Base-by-base conservation (phyloP, 2,888 invertebrate genomes). In the Lithophane ornitopus region DNA sequence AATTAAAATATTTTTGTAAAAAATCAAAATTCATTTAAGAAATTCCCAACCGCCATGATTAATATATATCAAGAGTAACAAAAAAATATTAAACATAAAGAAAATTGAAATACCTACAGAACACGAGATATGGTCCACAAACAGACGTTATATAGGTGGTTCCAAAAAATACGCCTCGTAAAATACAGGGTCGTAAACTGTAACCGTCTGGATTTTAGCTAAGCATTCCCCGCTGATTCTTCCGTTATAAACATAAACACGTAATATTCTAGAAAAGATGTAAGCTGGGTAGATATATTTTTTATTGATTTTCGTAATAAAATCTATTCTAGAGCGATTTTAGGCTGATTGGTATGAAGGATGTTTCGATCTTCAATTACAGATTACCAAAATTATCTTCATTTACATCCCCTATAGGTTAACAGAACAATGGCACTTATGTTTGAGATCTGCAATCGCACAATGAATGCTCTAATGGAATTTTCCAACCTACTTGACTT, bases 111-210 rank as follows among this genome's bases (percentile, higher is more conserved):
- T 85, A 81, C 77, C 41, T 52, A 89, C 88, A 90, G 87, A 89
- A 90, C 83, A 87, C 89, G 90, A 92, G 91, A 92, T 92, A 93
- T 93, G 90, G 87, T 61, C 19, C 19, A 67, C 78, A 71, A 82
- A 68, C 78, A 74, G 63, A 85, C 41, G 56, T 73, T 82, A 54
- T 66, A 61, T 28, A 76, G 59, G 70, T 67, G 71, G 82, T 65
- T 52, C 39, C 41, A 65, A 85, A 76, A 82, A 73, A 77, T 72
- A 92, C 92, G 90, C 78, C 52, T 85, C 86, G 78, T 83, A 82
- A 83, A 83, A 74, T 63, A 66, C 49, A 87, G 90, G 89, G 81
- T 93, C 94, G 90, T 94, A 94, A 95, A 94, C 92, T 87, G 85
- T 85, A 89, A 90, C 87, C 89, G 90, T 87, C 88, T 86, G 90